These are phyloP conservation scores for Rattus rattus DNA, from an alignment of 2,113 vertebrate genomes.

Conservation along the genomic window DNA sequence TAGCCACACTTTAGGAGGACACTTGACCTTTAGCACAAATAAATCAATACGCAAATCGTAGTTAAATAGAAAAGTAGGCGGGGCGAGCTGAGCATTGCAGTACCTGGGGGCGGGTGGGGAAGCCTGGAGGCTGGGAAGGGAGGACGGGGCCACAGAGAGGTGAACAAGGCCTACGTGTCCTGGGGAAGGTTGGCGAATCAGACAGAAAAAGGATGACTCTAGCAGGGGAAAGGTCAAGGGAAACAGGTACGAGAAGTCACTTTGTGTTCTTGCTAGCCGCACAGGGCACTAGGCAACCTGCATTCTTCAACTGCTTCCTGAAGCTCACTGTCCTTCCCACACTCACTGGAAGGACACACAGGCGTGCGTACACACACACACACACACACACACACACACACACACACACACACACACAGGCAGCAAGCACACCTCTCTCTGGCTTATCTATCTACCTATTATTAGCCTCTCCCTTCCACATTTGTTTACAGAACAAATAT, in stretches of 20 bases:
- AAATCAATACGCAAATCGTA: slow-evolving; percentile 17
- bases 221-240: not conserved
- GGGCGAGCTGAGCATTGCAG: not conserved
- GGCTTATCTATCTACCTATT: not conserved
- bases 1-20: not conserved
- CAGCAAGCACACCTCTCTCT: not conserved
- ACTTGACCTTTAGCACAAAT: not conserved
- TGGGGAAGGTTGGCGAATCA: not conserved
- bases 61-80: not conserved
- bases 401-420: not conserved
- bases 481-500: not conserved
- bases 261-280: not conserved
- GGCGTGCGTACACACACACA: not conserved
- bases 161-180: too few species aligned
- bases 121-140: not conserved
- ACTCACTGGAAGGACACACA: not conserved
- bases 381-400: not conserved
- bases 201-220: not conserved
- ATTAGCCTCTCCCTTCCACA: not conserved
- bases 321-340: not conserved
- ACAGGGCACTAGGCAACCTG: not conserved
- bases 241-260: not conserved
- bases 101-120: not conserved
- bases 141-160: rapidly evolving
- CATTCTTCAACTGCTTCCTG: not conserved